Conservation (phyloP, 2,113 vertebrate genomes). For the Dicentrarchus labrax region DNA sequence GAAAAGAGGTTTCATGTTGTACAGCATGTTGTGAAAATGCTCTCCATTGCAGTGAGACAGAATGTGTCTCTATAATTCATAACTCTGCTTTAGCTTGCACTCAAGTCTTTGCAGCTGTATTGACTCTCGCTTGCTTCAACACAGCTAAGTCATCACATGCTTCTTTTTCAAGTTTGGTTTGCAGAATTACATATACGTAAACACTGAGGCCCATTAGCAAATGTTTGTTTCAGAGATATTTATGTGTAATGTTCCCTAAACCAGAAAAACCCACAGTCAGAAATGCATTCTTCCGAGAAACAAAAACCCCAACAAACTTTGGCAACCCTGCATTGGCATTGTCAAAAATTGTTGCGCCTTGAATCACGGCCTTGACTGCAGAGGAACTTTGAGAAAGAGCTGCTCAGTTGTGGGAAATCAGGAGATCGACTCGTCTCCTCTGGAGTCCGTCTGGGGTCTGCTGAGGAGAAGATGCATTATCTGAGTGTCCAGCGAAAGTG, state of each 20-base stretch:
- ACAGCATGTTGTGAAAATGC: slow-evolving; percentile 54
- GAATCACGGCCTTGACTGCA: slow-evolving; percentile 37
- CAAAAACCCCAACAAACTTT: not conserved
- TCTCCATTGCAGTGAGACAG: slow-evolving; percentile 30
- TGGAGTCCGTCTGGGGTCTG: slow-evolving; percentile 53
- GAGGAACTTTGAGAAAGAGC: slow-evolving; percentile 32
- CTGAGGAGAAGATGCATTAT: slow-evolving; percentile 73
- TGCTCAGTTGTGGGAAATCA: slow-evolving; percentile 46
- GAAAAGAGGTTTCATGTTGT: slow-evolving; percentile 51
- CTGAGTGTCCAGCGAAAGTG: slow-evolving; percentile 75
- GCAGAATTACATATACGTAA: not conserved
- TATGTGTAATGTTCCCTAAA: not conserved
- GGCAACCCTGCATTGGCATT: not conserved
- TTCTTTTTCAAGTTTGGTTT: not conserved
- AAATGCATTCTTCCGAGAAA: not conserved
- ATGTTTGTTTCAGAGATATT: slow-evolving; percentile 3
- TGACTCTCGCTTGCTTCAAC: not conserved
- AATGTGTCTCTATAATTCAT: slow-evolving; percentile 55
- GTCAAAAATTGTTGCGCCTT: not conserved
- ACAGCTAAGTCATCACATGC: not conserved
- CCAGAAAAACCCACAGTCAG: not conserved
- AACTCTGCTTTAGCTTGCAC: slow-evolving; percentile 17
- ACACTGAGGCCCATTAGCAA: not conserved
- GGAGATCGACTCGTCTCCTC: slow-evolving; percentile 26
- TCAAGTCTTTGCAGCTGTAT: not conserved